These are phyloP conservation scores for Campaea margaritaria DNA, from an alignment of 2,888 invertebrate genomes.

Conservation along the genomic window DNA sequence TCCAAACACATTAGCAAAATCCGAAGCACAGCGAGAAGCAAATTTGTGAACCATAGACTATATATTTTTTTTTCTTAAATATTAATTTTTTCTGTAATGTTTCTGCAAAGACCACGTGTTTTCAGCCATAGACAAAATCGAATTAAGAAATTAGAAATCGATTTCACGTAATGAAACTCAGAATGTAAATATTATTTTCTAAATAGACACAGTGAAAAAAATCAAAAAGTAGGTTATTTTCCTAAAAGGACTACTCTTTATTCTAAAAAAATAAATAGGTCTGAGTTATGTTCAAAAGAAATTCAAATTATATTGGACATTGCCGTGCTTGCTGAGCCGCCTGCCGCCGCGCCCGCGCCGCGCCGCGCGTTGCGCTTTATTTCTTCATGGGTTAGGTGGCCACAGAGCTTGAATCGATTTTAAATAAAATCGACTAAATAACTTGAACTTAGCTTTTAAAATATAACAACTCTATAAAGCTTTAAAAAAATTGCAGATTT, in stretches of 20 bases:
- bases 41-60: constrained; percentile 79
- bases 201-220: no score
- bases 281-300: no score
- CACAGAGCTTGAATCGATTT: neutral
- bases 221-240: no score
- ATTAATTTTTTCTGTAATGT: constrained; percentile 54
- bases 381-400: neutral
- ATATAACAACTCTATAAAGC: neutral
- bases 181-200: no score
- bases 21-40: constrained; percentile 79
- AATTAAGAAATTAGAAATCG: constrained; percentile 18
- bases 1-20: constrained; percentile 81
- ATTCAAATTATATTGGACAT: no score
- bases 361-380: no score
- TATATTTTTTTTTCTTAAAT: constrained; percentile 56
- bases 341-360: no score
- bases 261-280: neutral
- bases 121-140: constrained; percentile 55
- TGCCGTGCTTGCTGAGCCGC: no score
- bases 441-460: neutral
- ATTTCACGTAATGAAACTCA: neutral
- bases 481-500: constrained; percentile 52
- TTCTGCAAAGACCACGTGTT: constrained; percentile 61
- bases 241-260: no score
- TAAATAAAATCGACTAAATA: constrained; percentile 15